These are phyloP conservation scores for Bubalus kerabau DNA, from an alignment of 2,113 vertebrate species.

Conservation along the genomic window DNA sequence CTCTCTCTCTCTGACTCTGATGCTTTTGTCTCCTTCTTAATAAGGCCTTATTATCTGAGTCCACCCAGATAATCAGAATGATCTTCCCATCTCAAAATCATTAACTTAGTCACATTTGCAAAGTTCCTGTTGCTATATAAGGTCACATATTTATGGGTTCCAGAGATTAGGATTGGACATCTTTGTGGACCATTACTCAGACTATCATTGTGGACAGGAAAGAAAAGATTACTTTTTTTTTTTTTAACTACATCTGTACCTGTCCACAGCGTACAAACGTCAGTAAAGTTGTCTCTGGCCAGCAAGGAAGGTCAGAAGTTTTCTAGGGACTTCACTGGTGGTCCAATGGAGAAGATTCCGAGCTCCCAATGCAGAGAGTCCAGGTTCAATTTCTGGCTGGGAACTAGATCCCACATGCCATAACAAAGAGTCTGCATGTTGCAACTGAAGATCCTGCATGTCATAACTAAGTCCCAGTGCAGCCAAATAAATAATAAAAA, in stretches of 20 bases:
- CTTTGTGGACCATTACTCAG: background rate
- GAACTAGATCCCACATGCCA: background rate
- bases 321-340: background rate
- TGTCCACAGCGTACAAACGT: background rate
- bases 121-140: background rate
- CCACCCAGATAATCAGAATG: background rate
- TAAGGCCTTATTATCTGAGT: background rate
- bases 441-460: background rate
- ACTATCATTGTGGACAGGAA: background rate
- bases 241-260: background rate
- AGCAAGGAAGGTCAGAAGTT: background rate
- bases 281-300: background rate
- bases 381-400: background rate
- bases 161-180: background rate
- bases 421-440: background rate
- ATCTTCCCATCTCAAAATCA: background rate
- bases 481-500: background rate
- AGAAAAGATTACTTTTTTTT: background rate
- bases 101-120: background rate
- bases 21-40: background rate
- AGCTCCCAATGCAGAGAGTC: background rate
- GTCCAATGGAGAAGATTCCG: background rate
- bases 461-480: background rate
- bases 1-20: background rate
- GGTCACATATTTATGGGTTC: background rate